Conservation (phyloP, 2,888 invertebrate genomes). For the Timandra comae region DNA sequence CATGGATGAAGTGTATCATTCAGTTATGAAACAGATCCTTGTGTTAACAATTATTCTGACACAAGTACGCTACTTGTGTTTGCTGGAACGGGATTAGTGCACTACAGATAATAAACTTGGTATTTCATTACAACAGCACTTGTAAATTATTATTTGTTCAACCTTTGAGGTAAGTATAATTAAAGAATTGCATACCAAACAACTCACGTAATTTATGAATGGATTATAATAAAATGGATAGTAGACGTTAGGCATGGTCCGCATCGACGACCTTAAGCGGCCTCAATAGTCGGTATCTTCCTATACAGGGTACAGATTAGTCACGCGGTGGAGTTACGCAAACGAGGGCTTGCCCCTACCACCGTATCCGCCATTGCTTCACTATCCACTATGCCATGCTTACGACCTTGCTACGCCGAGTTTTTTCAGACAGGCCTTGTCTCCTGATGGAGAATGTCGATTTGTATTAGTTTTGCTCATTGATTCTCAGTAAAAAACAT, state of each 20-base stretch:
- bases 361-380: conserved; percentile 36
- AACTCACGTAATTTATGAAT: conserved; percentile 14
- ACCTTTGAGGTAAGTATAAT: no score
- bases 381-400: conserved; percentile 19
- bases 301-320: conserved; percentile 42
- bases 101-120: no score
- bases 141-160: no score
- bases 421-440: conserved; percentile 14
- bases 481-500: conserved; percentile 2
- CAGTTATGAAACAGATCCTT: conserved; percentile 9
- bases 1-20: conserved; percentile 6
- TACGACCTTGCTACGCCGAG: conserved; percentile 21
- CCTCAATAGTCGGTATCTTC: conserved; percentile 41
- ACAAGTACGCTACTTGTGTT: conserved; percentile 8
- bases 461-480: conserved; percentile 5
- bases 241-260: conserved; percentile 19
- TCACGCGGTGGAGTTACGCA: conserved; percentile 43
- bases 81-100: neutral
- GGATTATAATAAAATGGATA: conserved; percentile 21
- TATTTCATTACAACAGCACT: no score
- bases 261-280: conserved; percentile 45
- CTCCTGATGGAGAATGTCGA: conserved; percentile 10
- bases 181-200: no score
- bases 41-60: conserved; percentile 9
- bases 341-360: conserved; percentile 45